Evolutionary conservation across 2,797 vertebrate species (phyloP).

Genomic region (Ptychobarbus kaznakovi): DNA sequence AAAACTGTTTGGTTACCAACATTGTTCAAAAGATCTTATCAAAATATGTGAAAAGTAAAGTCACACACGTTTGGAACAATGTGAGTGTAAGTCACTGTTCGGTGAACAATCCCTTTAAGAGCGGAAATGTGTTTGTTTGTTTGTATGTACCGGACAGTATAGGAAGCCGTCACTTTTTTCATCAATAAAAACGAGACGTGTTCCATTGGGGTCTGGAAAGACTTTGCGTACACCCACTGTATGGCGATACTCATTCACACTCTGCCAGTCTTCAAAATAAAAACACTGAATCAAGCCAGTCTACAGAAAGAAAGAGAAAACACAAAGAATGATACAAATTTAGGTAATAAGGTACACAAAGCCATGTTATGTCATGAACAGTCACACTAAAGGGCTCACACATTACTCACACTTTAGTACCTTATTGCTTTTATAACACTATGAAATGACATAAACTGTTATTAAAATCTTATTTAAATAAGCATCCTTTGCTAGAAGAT

Average conservation of each 20-base stretch:
- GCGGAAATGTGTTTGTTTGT: slow-evolving; percentile 32
- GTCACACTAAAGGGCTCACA: background rate
- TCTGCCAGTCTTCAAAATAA: slow-evolving; percentile 93
- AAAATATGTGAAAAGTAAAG: background rate
- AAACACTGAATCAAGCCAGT: slow-evolving; percentile 89
- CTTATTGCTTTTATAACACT: slow-evolving; percentile 1
- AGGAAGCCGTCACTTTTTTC: slow-evolving; percentile 94
- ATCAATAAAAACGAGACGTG: slow-evolving; percentile 90
- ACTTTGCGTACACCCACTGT: slow-evolving; percentile 89
- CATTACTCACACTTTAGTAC: background rate
- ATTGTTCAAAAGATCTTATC: background rate
- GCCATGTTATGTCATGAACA: background rate
- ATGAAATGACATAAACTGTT: background rate
- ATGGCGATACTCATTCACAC: slow-evolving; percentile 89
- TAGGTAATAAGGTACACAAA: background rate
- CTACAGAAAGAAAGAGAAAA: slow-evolving; percentile 69
- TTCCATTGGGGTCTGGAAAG: slow-evolving; percentile 90
- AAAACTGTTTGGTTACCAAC: background rate
- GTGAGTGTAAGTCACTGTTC: background rate
- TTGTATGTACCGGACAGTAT: slow-evolving; percentile 84
- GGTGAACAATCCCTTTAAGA: background rate
- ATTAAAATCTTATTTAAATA: background rate
- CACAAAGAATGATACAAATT: background rate
- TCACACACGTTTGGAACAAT: background rate
- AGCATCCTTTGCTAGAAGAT: background rate